phyloP scores from a whole-genome alignment of 2,888 invertebrate genomes.

The Heliconius ethilla region DNA sequence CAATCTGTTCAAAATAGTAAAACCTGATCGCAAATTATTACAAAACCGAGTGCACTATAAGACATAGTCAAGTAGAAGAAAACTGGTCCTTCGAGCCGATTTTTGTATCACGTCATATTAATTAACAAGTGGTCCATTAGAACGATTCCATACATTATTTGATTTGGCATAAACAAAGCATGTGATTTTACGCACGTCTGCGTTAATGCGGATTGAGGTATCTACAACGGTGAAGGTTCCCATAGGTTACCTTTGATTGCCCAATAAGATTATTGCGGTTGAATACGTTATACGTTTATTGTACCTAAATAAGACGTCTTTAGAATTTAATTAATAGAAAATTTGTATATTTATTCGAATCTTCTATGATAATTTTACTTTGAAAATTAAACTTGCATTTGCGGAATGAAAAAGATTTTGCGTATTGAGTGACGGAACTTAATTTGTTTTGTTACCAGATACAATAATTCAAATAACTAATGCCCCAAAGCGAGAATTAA shows the following conservation, averaged over 20 bases:
- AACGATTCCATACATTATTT: constrained; percentile 13
- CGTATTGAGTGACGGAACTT: no score
- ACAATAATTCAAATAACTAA: no score
- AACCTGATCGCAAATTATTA: neutral
- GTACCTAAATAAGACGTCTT: constrained; percentile 65
- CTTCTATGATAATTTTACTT: no score
- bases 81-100: constrained; percentile 12
- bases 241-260: constrained; percentile 50
- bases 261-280: constrained; percentile 62
- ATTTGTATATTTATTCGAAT: neutral
- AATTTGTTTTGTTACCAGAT: no score
- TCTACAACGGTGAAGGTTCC: constrained; percentile 37
- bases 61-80: constrained; percentile 18
- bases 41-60: neutral
- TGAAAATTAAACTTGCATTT: no score
- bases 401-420: neutral
- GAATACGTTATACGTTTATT: constrained; percentile 55
- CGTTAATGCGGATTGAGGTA: constrained; percentile 32
- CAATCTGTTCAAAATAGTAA: neutral
- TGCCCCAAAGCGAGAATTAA: no score
- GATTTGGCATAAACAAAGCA: constrained; percentile 32
- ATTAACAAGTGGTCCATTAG: neutral
- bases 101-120: constrained; percentile 11
- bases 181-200: constrained; percentile 34
- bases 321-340: constrained; percentile 43